phyloP scores from a whole-genome alignment of 2,797 vertebrate genomes.

The Melanotaenia pygmaea region DNA sequence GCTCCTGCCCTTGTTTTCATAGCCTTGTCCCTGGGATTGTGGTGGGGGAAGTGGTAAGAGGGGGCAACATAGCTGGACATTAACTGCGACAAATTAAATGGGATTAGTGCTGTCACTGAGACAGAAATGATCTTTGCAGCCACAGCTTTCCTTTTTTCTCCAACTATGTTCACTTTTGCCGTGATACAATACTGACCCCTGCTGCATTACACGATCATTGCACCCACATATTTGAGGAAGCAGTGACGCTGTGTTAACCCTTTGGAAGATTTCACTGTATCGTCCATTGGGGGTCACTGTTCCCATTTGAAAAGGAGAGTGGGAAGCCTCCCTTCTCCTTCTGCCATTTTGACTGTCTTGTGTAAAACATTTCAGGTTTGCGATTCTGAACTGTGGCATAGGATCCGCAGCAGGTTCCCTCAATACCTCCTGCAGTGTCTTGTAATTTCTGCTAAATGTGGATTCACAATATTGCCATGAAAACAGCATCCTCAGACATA shows the following conservation, averaged over 20 bases:
- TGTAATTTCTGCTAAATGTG: conserved; percentile 78
- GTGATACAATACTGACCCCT: conserved; percentile 81
- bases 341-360: conserved; percentile 73
- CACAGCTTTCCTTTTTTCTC: conserved; percentile 22
- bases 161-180: conserved; percentile 7
- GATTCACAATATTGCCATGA: conserved; percentile 66
- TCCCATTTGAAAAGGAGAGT: conserved; percentile 75
- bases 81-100: conserved; percentile 74
- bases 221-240: conserved; percentile 23
- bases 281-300: conserved; percentile 87
- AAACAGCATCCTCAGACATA: conserved; percentile 71
- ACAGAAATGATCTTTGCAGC: conserved; percentile 72
- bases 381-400: conserved; percentile 43
- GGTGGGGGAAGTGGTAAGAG: not conserved
- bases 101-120: conserved; percentile 78
- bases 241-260: conserved; percentile 52
- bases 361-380: conserved; percentile 51
- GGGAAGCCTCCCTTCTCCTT: conserved; percentile 24
- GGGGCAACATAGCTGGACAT: conserved; percentile 65
- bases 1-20: conserved; percentile 62
- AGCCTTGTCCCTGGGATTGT: conserved; percentile 26
- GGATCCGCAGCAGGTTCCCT: conserved; percentile 59
- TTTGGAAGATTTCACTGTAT: conserved; percentile 50
- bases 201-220: conserved; percentile 66
- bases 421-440: conserved; percentile 67